A percentile compares a stretch with the other conserved stretches of the same genome.
These are phyloP conservation scores for Tromatobia lineatoria DNA, from an alignment of 2,888 invertebrate species.

Conservation along the genomic window DNA sequence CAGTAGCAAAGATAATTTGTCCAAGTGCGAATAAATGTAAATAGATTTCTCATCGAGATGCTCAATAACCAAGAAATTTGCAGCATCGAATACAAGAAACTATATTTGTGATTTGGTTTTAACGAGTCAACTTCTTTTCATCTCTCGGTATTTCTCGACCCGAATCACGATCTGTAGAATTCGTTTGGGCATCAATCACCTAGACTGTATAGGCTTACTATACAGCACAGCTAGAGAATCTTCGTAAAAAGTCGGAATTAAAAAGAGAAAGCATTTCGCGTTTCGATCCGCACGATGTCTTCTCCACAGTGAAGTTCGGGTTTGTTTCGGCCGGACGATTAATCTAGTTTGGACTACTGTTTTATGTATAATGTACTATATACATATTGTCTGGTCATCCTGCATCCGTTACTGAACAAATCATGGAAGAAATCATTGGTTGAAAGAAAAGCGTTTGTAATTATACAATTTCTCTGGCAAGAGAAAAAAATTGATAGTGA, in stretches of 20 bases:
- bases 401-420: too few relatives aligned
- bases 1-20: background rate
- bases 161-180: slow-evolving; percentile 21
- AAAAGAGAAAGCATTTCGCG: slow-evolving; percentile 70
- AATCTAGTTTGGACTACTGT: slow-evolving; percentile 39
- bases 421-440: too few relatives aligned
- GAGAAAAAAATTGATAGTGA: too few relatives aligned
- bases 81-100: background rate
- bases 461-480: too few relatives aligned
- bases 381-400: too few relatives aligned
- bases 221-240: slow-evolving; percentile 10
- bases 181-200: slow-evolving; percentile 11
- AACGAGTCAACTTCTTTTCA: slow-evolving; percentile 6
- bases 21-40: background rate
- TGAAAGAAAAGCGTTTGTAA: too few relatives aligned
- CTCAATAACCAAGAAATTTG: background rate
- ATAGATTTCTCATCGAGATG: background rate
- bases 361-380: too few relatives aligned
- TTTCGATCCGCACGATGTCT: slow-evolving; percentile 55
- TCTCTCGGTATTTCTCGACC: slow-evolving; percentile 31
- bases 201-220: background rate
- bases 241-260: slow-evolving; percentile 61
- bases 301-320: slow-evolving; percentile 7
- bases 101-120: background rate
- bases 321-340: slow-evolving; percentile 55